These are phyloP conservation scores for Busseola fusca DNA, from an alignment of 2,888 invertebrate species.

Conservation along the genomic window DNA sequence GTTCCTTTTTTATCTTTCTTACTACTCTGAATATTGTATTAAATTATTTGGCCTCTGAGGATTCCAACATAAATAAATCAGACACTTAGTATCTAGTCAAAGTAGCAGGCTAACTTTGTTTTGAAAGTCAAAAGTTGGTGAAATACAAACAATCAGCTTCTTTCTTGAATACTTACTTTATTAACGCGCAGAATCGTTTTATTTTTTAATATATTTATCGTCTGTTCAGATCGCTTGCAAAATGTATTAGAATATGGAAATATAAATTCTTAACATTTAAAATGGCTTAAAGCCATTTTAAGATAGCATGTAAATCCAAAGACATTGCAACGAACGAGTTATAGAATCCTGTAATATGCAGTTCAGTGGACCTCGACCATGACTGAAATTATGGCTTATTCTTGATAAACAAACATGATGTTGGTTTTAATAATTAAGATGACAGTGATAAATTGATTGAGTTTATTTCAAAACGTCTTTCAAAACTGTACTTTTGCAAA, in stretches of 20 bases:
- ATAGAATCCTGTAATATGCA: not conserved
- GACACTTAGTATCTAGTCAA: slow-evolving; percentile 5
- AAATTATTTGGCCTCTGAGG: slow-evolving; percentile 7
- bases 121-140: slow-evolving; percentile 18
- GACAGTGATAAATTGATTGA: not conserved
- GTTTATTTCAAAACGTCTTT: not conserved
- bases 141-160: slow-evolving; percentile 17
- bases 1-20: slow-evolving; percentile 25
- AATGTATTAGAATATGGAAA: not conserved
- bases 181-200: not conserved
- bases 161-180: not conserved
- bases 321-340: not conserved
- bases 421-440: not conserved
- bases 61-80: slow-evolving; percentile 17
- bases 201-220: too few relatives aligned
- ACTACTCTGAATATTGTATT: slow-evolving; percentile 23
- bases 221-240: not conserved
- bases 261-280: not conserved
- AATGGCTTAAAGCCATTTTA: not conserved
- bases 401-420: not conserved
- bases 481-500: not conserved
- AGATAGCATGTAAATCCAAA: not conserved
- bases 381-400: not conserved
- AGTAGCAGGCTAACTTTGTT: slow-evolving; percentile 26
- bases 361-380: not conserved